Evolutionary conservation across 2,113 vertebrate genomes (phyloP), one percentile per base, ranked within the genome.

Genomic region (Caranx melampygus): DNA sequence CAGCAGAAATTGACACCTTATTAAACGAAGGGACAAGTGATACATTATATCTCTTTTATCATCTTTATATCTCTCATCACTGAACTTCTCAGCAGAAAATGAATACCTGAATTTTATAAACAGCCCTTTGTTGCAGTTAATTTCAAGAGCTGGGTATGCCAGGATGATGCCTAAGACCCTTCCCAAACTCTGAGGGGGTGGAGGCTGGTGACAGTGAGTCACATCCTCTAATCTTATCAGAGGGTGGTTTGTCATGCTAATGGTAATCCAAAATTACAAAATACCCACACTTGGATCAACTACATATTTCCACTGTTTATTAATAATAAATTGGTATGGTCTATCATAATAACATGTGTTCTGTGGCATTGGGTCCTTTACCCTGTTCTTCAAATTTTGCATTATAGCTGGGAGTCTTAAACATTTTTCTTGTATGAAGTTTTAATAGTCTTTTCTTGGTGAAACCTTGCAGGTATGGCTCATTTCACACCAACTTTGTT

Each of bases 61-160:
- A 77, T 44, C 15, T 69, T 77, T 7, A 65, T 52, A 67, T 70
- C 74, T 83, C 84, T 87, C 61, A 79, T 66, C 47, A 77, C 45
- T 82, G 59, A 69, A 75, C 73, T 66, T 79, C 83, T 81, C 54
- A 59, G 62, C 47, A 21, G 69, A 78, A 78, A 88, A 82, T 63
- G 45, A 88, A 75, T 72, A 81, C 58, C 31, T 72, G 47, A 78
- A 70, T 83, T 71, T 70, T 75, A 26, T 81, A 72, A 88, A 78
- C 90, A 83, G 74, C 52, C 76, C 78, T 87, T 87, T 84, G 87
- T 92, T 85, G 44, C 13, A 79, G 72, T 82, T 85, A 88, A 90
- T 88, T 75, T 85, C 87, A 78, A 21, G 4, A 57, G 71, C 59
- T 64, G 45, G 51, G 37, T 34, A 44, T 79, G 87, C 82, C 84